A percentile compares a stretch with the other conserved stretches of the same genome.
These are phyloP conservation scores for Trachelus iudaicus DNA, from an alignment of 2,888 invertebrate species.

Conservation along the genomic window DNA sequence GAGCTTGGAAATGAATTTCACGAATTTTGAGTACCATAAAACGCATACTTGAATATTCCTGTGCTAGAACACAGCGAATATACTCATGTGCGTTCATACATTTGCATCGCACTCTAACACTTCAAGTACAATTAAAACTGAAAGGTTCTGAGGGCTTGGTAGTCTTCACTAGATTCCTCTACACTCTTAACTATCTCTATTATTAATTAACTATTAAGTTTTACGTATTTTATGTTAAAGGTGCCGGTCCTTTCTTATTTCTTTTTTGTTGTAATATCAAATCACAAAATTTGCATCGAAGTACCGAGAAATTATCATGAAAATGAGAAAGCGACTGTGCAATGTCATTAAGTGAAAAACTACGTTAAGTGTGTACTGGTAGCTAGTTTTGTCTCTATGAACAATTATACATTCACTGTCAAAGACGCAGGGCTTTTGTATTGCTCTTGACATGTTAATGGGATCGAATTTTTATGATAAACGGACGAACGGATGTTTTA, in stretches of 20 bases:
- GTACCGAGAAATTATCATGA: constrained; percentile 1
- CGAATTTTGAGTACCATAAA: background rate
- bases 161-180: background rate
- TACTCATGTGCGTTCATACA: background rate
- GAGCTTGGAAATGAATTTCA: background rate
- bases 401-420: background rate
- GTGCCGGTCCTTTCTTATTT: background rate
- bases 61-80: background rate
- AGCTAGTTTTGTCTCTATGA: background rate
- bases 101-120: background rate
- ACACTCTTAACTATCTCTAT: background rate
- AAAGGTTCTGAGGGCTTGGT: background rate
- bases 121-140: background rate
- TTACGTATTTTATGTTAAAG: background rate
- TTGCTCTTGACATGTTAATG: background rate
- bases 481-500: background rate
- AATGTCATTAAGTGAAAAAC: background rate
- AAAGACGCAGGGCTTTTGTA: background rate
- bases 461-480: background rate
- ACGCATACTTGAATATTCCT: background rate
- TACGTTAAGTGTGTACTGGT: background rate
- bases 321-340: background rate
- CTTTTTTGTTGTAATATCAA: background rate
- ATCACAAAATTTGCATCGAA: constrained; percentile 1
- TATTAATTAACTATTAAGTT: background rate